Evolutionary conservation across 1,140 invertebrate species (phyloP), one percentile per base, ranked within the genome.

Genomic region (Micrasema minimum): DNA sequence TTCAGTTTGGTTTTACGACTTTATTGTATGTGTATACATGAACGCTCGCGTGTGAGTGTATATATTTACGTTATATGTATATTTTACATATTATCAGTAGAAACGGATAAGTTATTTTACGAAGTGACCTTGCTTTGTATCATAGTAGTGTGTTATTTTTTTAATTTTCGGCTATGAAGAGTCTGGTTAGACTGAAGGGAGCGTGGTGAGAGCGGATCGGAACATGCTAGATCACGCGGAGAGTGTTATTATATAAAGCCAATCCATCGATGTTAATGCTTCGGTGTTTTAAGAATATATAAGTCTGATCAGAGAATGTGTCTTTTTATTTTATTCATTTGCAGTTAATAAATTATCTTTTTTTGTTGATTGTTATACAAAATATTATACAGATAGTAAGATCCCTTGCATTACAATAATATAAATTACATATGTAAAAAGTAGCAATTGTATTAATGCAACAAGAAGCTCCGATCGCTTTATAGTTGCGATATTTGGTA

Each of bases 61-160:
- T 67, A 55, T 37, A 55, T 26, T 55, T 66, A 41, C 64, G 23
- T 31, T 5, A 65, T 53, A 51, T 64, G 69, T 71, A 64, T 71
- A 71, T 71, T 51, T 64, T 71, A 71, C 57, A 71, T 67, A 67
- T n/a, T n/a, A n/a, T 70, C 65, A 73, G 26, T 73, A 73, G 59
- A 66, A 57, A 73, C 68, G 38, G 53, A 69, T 73, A 69, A 69
- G 72, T 74, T 74, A 74, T 74, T 74, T 74, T 74, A 70, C 70
- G 66, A 74, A 74, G 72, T 74, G 72, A 74, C 72, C 72, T 74
- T 74, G 72, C 72, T 74, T 70, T 74, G 72, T 74, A 74, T 71
- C 55, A 71, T 71, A 74, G 69, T 69, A 74, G 69, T 71, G 68
- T 71, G 72, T 74, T 71, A 61, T 74, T 71, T 68, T 68, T 62